phyloP scores from a whole-genome alignment of 1,140 invertebrate species.

The Panulirus ornatus region DNA sequence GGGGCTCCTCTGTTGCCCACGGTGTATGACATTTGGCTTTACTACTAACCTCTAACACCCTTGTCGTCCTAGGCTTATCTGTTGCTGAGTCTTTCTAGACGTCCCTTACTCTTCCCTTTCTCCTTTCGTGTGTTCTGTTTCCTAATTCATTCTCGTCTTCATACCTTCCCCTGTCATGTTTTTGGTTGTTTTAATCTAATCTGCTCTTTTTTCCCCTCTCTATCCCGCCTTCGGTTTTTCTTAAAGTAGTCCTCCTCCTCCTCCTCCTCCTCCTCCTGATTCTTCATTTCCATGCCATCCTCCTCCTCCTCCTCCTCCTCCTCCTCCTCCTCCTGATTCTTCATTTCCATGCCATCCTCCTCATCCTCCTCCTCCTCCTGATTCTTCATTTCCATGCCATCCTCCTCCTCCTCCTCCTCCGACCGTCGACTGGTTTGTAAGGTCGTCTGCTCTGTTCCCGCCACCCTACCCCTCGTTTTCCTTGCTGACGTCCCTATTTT shows the following conservation, averaged over 20 bases:
- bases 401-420: too few species aligned
- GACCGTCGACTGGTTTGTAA: too few species aligned
- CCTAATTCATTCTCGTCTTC: too few species aligned
- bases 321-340: neutral
- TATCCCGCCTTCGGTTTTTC: neutral
- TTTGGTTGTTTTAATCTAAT: neutral
- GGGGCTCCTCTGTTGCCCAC: too few species aligned
- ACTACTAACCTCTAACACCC: too few species aligned
- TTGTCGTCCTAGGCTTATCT: too few species aligned
- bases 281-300: neutral
- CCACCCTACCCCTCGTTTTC: neutral
- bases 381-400: neutral
- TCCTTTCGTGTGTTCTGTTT: too few species aligned
- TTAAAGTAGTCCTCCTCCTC: neutral
- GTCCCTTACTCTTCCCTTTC: too few species aligned
- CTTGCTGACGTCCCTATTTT: neutral
- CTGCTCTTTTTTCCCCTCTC: neutral
- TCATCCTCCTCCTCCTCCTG: neutral
- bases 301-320: neutral
- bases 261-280: neutral
- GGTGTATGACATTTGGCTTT: too few species aligned
- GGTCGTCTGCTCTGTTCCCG: neutral
- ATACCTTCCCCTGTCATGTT: too few species aligned
- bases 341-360: too few species aligned
- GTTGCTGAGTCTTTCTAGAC: too few species aligned